Base-by-base conservation (phyloP, 2,888 invertebrate genomes). In the Pseudococcus jackbeardsleyi region DNA sequence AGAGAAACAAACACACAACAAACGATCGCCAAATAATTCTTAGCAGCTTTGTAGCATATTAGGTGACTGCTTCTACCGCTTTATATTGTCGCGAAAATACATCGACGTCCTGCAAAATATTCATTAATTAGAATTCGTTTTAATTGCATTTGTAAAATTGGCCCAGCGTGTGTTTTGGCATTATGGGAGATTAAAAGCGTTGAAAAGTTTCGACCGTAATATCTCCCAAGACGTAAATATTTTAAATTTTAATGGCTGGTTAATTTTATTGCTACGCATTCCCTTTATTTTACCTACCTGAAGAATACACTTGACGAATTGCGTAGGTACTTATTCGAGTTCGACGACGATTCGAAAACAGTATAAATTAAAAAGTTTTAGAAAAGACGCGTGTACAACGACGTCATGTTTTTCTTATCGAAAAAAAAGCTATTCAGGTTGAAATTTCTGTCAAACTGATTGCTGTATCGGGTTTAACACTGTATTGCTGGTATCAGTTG, bases 91-190 rank as follows among this genome's bases (percentile, higher is more conserved):
- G 15, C 11, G 11, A 50, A 64, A 64, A 19, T 22, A 11, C 64
- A 9, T 7, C 15, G 72, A 72, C 33, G 33, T 1, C 26, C 7
- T 72, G 17, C 17, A 39, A 72, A 72, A 68, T 7, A 39, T 8
- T 33, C 72, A 15, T 72, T 72, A 72, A 72, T 72, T 72, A 72
- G 33, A 39, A 33, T 72, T 72, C 6, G 39, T 72, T 72, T 72
- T 33, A 33, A 26, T 26, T 72, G 17, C 72, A 72, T 72, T 72
- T 17, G 17, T 33, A 39, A 33, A 72, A 72, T 72, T 72, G 33
- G 39, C 72, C 33, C 72, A 17, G 33, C 33, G 64, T 22, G 64
- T 33, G 33, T 72, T 72, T 72, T 72, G 17, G 33, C 33, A 12
- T 72, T 59, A 59, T n/a, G 7, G 9, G 42, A 33, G 42, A 42